phyloP scores from a whole-genome alignment of 92 coral and sea anemone genomes.

The Diadumene lineata region DNA sequence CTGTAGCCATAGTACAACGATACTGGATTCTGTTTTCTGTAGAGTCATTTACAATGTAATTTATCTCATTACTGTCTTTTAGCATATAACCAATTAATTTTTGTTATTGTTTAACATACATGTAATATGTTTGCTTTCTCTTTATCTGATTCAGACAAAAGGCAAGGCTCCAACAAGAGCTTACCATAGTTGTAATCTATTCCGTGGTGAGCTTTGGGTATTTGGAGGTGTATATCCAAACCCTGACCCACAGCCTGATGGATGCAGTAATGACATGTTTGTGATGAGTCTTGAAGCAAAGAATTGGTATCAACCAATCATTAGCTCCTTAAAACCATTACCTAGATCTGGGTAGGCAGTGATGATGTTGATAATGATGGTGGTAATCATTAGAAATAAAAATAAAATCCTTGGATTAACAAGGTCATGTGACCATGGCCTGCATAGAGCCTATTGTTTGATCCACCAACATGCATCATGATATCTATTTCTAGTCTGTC shows the following conservation, averaged over 20 bases:
- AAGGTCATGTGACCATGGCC: too few relatives aligned
- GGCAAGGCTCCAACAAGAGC: slow-evolving; percentile 95
- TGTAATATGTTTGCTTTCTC: neutral
- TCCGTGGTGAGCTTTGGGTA: slow-evolving; percentile 84
- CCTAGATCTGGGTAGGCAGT: slow-evolving; percentile 85
- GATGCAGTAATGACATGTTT: slow-evolving; percentile 85
- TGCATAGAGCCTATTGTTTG: too few relatives aligned
- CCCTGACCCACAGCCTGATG: slow-evolving; percentile 90
- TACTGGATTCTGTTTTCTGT: too few relatives aligned
- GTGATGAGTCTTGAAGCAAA: slow-evolving; percentile 75
- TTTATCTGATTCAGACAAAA: slow-evolving; percentile 79
- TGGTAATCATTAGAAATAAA: neutral
- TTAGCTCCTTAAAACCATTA: slow-evolving; percentile 66
- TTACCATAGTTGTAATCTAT: slow-evolving; percentile 81
- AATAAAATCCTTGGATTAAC: too few relatives aligned
- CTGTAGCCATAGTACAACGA: too few relatives aligned
- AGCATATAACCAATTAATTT: too few relatives aligned
- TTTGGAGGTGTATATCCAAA: slow-evolving; percentile 93
- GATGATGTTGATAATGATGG: neutral
- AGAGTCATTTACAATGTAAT: too few relatives aligned
- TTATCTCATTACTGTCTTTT: too few relatives aligned
- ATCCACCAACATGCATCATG: too few relatives aligned
- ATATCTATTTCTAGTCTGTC: too few relatives aligned
- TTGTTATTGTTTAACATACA: neutral
- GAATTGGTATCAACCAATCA: slow-evolving; percentile 87